Conservation (phyloP, 2,797 vertebrate genomes). For the Ctenopoma multispine region DNA sequence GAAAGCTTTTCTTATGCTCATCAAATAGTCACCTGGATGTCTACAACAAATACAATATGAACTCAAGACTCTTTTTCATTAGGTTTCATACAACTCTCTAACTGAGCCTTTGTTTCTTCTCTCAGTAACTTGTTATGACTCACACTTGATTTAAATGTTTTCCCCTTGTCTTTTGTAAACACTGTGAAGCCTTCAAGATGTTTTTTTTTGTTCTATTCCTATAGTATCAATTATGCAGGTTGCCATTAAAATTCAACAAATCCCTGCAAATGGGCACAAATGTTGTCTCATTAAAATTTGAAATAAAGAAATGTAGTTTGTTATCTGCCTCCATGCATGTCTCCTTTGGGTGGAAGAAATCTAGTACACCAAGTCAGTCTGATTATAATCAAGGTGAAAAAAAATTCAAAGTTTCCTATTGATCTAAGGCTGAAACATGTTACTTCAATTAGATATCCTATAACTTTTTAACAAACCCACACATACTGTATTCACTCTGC, state of each 20-base stretch:
- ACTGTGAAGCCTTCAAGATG: constrained; percentile 35
- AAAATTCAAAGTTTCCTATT: constrained; percentile 63
- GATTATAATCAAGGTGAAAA: constrained; percentile 63
- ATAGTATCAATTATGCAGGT: constrained; percentile 40
- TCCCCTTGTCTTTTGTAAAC: constrained; percentile 27
- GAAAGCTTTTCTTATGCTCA: background rate
- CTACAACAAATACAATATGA: background rate
- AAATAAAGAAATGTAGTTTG: constrained; percentile 42
- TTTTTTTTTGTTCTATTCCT: constrained; percentile 32
- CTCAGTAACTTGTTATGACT: constrained; percentile 5
- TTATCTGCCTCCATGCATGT: constrained; percentile 17
- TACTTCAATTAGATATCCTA: constrained; percentile 43
- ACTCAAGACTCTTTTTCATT: background rate
- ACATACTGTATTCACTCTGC: constrained; percentile 4
- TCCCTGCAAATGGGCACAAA: constrained; percentile 41
- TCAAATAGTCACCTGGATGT: constrained; percentile 3
- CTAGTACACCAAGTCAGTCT: constrained; percentile 32
- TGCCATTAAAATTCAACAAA: constrained; percentile 29
- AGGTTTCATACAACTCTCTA: too few relatives aligned
- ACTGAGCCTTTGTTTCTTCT: background rate
- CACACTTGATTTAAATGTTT: constrained; percentile 6
- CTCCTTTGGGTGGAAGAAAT: constrained; percentile 32
- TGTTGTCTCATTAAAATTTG: constrained; percentile 45
- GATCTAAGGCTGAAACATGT: constrained; percentile 56
- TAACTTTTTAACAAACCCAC: constrained; percentile 10